These are phyloP conservation scores for Tyto alba DNA, from an alignment of 2,113 vertebrate genomes.

Conservation along the genomic window DNA sequence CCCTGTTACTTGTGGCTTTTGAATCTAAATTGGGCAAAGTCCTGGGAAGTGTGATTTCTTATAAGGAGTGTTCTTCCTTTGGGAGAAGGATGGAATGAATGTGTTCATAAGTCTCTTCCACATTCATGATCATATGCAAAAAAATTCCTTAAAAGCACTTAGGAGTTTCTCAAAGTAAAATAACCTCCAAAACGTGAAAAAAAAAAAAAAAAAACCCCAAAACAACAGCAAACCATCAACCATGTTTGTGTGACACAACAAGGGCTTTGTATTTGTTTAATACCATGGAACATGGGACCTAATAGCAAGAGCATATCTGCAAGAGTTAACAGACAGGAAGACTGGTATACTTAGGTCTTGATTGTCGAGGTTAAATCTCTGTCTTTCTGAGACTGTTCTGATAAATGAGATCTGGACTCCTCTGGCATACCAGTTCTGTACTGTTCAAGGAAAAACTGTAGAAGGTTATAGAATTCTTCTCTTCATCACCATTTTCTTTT, in stretches of 20 bases:
- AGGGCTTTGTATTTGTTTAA: not conserved
- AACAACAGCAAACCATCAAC: not conserved
- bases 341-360: not conserved
- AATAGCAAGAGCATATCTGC: not conserved
- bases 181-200: not conserved
- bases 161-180: not conserved
- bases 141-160: not conserved
- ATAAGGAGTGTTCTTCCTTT: not conserved
- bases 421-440: not conserved
- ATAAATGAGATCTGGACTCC: not conserved
- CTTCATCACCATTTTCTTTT: not conserved
- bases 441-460: not conserved
- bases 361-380: not conserved
- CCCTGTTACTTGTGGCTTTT: not conserved
- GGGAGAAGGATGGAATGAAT: not conserved
- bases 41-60: not conserved
- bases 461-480: not conserved
- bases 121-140: not conserved
- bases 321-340: not conserved
- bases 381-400: not conserved
- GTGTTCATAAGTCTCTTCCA: not conserved
- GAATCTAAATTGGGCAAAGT: not conserved
- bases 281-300: not conserved
- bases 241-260: not conserved
- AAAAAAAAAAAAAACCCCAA: no score